phyloP scores from a whole-genome alignment of 2,797 vertebrate genomes.

The Nasua narica region DNA sequence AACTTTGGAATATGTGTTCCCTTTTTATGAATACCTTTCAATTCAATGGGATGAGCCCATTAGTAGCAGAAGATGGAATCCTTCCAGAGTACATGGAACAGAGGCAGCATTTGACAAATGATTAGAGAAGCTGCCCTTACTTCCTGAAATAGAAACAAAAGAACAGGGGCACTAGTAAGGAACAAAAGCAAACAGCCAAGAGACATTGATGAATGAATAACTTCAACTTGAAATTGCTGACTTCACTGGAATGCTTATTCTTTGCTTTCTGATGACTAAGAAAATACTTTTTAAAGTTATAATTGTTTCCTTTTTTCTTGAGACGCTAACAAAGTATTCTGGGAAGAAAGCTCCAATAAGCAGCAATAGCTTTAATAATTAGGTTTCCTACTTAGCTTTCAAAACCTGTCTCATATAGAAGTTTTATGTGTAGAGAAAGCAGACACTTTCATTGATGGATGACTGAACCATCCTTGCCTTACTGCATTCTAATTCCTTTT shows the following conservation, averaged over 20 bases:
- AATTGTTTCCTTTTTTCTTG: not conserved
- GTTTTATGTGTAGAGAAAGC: slow-evolving; percentile 27
- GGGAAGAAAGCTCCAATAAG: not conserved
- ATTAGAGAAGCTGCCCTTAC: slow-evolving; percentile 63
- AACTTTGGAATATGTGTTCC: slow-evolving; percentile 72
- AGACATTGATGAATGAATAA: slow-evolving; percentile 40
- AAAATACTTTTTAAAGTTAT: slow-evolving; percentile 20
- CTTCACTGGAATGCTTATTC: slow-evolving; percentile 5
- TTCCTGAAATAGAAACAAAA: slow-evolving; percentile 77
- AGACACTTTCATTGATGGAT: slow-evolving; percentile 47
- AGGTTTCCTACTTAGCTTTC: slow-evolving; percentile 41
- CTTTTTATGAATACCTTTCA: slow-evolving; percentile 78
- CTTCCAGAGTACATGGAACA: slow-evolving; percentile 74
- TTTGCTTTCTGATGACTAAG: slow-evolving; percentile 11
- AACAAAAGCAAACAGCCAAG: slow-evolving; percentile 18
- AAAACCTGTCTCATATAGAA: slow-evolving; percentile 17
- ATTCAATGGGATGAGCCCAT: slow-evolving; percentile 74
- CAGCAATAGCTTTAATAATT: not conserved
- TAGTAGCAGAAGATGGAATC: slow-evolving; percentile 79
- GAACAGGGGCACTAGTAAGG: slow-evolving; percentile 19
- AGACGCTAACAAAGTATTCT: slow-evolving; percentile 30
- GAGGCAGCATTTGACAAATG: slow-evolving; percentile 81
- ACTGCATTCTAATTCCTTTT: slow-evolving; percentile 67
- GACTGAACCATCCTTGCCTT: slow-evolving; percentile 72
- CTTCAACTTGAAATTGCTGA: slow-evolving; percentile 37